Evolutionary conservation across 2,797 vertebrate species (phyloP).

Genomic region (Ptychadena robeensis): DNA sequence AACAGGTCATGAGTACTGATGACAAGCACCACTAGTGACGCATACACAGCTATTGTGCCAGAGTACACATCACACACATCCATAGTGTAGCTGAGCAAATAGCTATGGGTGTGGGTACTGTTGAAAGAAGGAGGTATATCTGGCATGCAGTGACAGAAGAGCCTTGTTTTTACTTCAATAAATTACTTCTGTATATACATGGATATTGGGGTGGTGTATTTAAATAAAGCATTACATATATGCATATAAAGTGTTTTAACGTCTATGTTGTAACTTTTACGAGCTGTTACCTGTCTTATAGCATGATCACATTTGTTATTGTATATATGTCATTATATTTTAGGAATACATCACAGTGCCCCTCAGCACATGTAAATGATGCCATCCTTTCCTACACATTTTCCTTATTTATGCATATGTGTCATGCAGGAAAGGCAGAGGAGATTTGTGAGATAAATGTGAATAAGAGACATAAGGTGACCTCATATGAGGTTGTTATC

Average conservation of each 20-base stretch:
- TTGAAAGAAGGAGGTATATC: constrained; percentile 41
- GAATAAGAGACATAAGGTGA: too few relatives aligned
- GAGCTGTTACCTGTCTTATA: too few relatives aligned
- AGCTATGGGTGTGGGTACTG: constrained; percentile 45
- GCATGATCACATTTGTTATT: neutral
- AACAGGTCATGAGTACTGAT: neutral
- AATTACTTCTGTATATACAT: neutral
- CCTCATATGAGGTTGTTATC: too few relatives aligned
- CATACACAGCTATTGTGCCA: constrained; percentile 21
- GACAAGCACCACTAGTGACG: neutral
- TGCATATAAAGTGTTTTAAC: too few relatives aligned
- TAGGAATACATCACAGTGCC: neutral
- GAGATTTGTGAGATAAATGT: too few relatives aligned
- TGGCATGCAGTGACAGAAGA: constrained; percentile 23
- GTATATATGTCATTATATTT: neutral
- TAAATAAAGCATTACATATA: too few relatives aligned
- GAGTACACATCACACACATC: constrained; percentile 36
- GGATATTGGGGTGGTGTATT: too few relatives aligned
- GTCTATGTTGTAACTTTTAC: too few relatives aligned
- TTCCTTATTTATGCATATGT: neutral
- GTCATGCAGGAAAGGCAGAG: too few relatives aligned
- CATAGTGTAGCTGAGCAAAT: constrained; percentile 32
- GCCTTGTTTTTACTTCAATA: neutral
- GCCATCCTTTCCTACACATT: neutral
- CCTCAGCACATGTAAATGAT: neutral